Conservation (phyloP, 2,888 invertebrate genomes). For the Lamellibrachia columna region DNA sequence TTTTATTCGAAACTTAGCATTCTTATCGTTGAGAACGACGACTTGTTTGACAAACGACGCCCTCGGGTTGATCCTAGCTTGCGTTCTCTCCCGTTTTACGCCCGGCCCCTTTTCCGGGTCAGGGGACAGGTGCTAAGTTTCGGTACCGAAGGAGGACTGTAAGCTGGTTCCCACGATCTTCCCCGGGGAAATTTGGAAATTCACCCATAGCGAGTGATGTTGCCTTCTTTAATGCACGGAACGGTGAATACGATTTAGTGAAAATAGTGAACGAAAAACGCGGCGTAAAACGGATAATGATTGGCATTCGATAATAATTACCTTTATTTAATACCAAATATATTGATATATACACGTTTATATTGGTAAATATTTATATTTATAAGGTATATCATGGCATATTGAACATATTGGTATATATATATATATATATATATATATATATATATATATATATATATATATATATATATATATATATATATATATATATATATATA, state of each 20-base stretch:
- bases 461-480: no score
- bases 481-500: no score
- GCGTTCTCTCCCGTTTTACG: neutral
- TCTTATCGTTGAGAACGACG: neutral
- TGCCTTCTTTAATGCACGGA: neutral
- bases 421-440: no score
- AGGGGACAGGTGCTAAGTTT: neutral
- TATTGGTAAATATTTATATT: neutral
- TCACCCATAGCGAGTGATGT: neutral
- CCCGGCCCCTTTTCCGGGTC: conserved; percentile 3
- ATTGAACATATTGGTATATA: no score
- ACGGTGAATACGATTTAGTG: neutral
- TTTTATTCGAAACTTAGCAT: conserved; percentile 9
- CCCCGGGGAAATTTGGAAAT: neutral
- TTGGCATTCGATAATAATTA: neutral
- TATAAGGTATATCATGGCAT: neutral
- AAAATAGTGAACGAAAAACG: neutral
- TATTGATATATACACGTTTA: neutral
- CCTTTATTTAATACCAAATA: neutral
- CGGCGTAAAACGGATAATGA: neutral
- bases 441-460: no score
- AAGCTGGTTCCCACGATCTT: neutral
- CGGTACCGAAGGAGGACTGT: neutral
- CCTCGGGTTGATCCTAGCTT: neutral
- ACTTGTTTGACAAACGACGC: neutral